Evolutionary conservation across 2,888 invertebrate genomes (phyloP).

Genomic region (Cephus nigrinus): DNA sequence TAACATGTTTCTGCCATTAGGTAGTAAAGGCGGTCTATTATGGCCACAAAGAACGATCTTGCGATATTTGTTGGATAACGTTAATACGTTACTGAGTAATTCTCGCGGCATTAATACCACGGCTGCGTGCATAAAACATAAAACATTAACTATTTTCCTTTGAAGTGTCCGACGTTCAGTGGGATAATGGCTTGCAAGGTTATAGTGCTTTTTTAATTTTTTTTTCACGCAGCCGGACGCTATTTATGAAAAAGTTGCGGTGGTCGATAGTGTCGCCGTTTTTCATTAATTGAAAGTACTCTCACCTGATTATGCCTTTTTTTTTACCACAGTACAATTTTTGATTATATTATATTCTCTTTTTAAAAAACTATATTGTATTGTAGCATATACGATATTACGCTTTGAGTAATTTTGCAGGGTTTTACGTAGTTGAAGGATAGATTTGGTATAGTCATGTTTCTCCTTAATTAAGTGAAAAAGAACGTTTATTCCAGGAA

Average conservation of each 20-base stretch:
- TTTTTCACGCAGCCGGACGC: background rate
- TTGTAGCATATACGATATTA: background rate
- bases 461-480: background rate
- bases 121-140: background rate
- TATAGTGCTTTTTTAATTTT: background rate
- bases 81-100: background rate
- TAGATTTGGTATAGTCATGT: background rate
- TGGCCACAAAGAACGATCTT: background rate
- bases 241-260: background rate
- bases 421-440: background rate
- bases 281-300: background rate
- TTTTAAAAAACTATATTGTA: background rate
- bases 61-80: background rate
- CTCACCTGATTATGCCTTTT: background rate
- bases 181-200: background rate
- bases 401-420: background rate
- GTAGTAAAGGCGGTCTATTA: slow-evolving; percentile 14
- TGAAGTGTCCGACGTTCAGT: background rate
- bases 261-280: background rate
- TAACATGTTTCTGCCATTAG: slow-evolving; percentile 28
- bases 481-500: background rate
- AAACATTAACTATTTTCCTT: background rate
- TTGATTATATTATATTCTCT: background rate
- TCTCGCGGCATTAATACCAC: background rate
- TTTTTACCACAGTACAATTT: background rate